These are phyloP conservation scores for Stenichneumon culpator DNA, from an alignment of 2,888 invertebrate species.

Conservation along the genomic window DNA sequence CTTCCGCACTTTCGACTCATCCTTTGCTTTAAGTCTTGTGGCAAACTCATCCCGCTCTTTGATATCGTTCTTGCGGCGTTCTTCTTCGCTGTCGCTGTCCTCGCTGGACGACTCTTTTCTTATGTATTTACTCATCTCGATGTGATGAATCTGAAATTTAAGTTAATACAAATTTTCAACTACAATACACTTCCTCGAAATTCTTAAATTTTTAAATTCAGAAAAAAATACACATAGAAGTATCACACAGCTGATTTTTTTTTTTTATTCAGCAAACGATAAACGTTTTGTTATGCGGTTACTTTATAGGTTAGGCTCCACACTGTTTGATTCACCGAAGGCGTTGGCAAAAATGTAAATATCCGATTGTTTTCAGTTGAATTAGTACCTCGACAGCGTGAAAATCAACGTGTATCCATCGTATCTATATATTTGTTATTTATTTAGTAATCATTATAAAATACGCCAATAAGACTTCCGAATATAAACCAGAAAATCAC, in stretches of 20 bases:
- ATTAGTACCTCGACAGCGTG: background rate
- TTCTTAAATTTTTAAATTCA: no score
- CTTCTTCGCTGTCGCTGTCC: conserved; percentile 91
- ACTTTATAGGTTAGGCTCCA: conserved; percentile 33
- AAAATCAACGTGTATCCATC: background rate
- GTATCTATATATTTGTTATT: conserved; percentile 9
- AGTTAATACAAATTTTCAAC: background rate
- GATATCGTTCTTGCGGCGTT: conserved; percentile 92
- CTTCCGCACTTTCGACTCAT: conserved; percentile 95
- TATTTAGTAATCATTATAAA: background rate
- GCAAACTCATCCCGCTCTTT: conserved; percentile 98
- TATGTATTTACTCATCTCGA: conserved; percentile 83
- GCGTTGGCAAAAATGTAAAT: background rate
- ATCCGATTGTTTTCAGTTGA: background rate
- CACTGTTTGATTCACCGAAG: background rate
- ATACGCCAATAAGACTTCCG: background rate
- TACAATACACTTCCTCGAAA: background rate
- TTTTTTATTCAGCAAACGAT: background rate
- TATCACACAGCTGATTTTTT: background rate
- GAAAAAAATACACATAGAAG: background rate
- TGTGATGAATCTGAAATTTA: background rate
- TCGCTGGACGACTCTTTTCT: conserved; percentile 86
- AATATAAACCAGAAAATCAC: background rate
- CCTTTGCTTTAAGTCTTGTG: conserved; percentile 93
- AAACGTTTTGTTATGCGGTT: conserved; percentile 14